Evolutionary conservation across 2,888 invertebrate genomes (phyloP).

Genomic region (Tanytarsus gracilentus): DNA sequence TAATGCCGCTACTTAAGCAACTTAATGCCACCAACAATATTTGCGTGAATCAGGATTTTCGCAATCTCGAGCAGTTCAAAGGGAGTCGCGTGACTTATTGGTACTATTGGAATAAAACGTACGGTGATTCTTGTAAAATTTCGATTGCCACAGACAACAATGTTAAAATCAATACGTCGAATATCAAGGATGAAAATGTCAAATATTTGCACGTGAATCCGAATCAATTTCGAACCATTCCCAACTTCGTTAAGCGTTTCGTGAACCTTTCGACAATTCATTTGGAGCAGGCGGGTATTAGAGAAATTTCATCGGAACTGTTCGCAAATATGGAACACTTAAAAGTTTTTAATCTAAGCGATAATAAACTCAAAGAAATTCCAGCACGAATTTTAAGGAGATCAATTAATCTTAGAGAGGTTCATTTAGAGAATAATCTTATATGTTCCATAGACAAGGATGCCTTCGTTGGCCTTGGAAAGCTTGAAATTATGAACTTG

Average conservation of each 20-base stretch:
- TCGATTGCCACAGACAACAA: conserved; percentile 5
- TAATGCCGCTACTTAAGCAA: conserved; percentile 11
- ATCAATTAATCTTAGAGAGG: neutral
- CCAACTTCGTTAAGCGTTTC: conserved; percentile 11
- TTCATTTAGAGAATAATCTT: conserved; percentile 6
- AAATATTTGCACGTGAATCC: conserved; percentile 17
- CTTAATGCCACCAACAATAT: conserved; percentile 15
- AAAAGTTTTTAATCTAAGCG: neutral
- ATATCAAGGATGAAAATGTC: conserved; percentile 14
- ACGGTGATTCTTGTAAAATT: conserved; percentile 21
- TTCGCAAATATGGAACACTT: neutral
- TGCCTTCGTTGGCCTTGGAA: conserved; percentile 21
- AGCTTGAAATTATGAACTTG: neutral
- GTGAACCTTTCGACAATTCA: neutral
- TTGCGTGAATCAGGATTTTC: conserved; percentile 20
- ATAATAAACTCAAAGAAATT: conserved; percentile 11
- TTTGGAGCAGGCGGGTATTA: conserved; percentile 13
- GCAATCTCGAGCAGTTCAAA: conserved; percentile 4
- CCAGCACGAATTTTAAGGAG: conserved; percentile 5
- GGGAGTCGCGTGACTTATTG: conserved; percentile 16
- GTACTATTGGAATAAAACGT: conserved; percentile 12
- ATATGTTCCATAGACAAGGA: conserved; percentile 6
- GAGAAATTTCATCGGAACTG: conserved; percentile 15
- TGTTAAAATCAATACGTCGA: conserved; percentile 11
- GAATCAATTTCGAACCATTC: conserved; percentile 24